Evolutionary conservation across 2,888 invertebrate genomes (phyloP).

Genomic region (Phanerotoma sp.): DNA sequence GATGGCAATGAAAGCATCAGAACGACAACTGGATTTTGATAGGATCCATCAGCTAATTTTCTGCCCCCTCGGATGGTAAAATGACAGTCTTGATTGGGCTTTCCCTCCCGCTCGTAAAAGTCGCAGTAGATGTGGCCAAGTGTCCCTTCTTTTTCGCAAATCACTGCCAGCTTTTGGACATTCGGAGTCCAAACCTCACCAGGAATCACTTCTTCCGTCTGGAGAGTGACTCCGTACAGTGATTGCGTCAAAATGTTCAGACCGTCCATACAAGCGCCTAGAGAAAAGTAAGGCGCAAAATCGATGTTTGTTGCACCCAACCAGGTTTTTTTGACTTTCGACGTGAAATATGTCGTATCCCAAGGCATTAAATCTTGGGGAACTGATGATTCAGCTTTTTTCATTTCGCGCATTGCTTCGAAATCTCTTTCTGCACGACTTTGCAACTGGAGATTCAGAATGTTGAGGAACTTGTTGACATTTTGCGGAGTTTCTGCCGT

Average conservation of each 20-base stretch:
- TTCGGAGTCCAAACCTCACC: constrained; percentile 88
- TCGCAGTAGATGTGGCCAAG: constrained; percentile 97
- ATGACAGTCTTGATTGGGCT: constrained; percentile 97
- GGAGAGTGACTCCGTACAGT: constrained; percentile 79
- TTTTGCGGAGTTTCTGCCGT: constrained; percentile 80
- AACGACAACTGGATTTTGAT: constrained; percentile 91
- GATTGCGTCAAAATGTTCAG: constrained; percentile 83
- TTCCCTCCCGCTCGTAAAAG: constrained; percentile 87
- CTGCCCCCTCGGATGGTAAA: constrained; percentile 97
- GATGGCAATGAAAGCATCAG: constrained; percentile 85
- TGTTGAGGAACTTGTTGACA: constrained; percentile 78
- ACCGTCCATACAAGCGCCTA: constrained; percentile 97
- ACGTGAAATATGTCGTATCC: constrained; percentile 87
- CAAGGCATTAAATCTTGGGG: constrained; percentile 62
- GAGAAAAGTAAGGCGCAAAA: constrained; percentile 83
- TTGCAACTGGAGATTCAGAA: constrained; percentile 70
- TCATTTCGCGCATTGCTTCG: constrained; percentile 73
- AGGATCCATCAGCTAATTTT: constrained; percentile 72
- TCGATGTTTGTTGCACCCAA: constrained; percentile 71
- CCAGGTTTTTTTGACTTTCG: constrained; percentile 71
- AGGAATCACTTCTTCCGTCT: constrained; percentile 64
- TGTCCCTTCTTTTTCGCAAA: constrained; percentile 76
- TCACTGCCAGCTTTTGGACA: constrained; percentile 90
- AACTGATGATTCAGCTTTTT: constrained; percentile 56
- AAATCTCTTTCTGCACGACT: constrained; percentile 76